Conservation (phyloP, 2,888 invertebrate genomes). For the Aradus depressus region DNA sequence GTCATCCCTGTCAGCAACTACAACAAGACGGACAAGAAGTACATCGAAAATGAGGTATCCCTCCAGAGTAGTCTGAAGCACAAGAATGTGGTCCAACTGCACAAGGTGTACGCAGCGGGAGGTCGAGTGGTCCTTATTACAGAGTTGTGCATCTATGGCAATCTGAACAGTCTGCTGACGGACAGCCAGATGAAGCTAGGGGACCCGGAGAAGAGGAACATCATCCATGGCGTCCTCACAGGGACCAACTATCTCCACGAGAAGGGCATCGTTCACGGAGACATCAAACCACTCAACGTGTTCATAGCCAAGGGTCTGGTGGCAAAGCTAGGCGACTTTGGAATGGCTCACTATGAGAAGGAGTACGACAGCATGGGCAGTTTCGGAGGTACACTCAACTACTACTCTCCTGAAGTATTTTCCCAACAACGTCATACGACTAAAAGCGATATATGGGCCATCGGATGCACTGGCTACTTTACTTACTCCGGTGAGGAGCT, state of each 20-base stretch:
- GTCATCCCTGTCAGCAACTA: conserved; percentile 2
- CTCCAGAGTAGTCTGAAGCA: neutral
- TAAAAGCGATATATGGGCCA: neutral
- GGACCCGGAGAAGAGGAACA: conserved; percentile 2
- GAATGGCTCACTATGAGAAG: conserved; percentile 4
- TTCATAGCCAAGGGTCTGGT: neutral
- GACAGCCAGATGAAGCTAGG: conserved; percentile 2
- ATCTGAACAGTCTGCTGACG: conserved; percentile 1
- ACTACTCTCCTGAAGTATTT: conserved; percentile 1
- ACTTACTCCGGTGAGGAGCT: conserved; percentile 5
- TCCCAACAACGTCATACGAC: neutral
- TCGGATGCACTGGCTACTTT: conserved; percentile 2
- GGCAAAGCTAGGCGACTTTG: conserved; percentile 3
- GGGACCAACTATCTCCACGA: neutral
- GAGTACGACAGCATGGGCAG: conserved; percentile 4
- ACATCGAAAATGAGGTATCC: conserved; percentile 1
- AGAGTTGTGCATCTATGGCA: conserved; percentile 3
- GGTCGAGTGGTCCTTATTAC: conserved; percentile 1
- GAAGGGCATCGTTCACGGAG: neutral
- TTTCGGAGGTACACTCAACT: conserved; percentile 6
- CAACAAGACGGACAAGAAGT: conserved; percentile 1
- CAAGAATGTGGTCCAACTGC: neutral
- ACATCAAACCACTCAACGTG: conserved; percentile 4
- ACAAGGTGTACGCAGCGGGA: conserved; percentile 2
- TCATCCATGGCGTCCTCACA: neutral